Base-by-base conservation (phyloP, 2,113 vertebrate genomes). In the Percina caprodes region DNA sequence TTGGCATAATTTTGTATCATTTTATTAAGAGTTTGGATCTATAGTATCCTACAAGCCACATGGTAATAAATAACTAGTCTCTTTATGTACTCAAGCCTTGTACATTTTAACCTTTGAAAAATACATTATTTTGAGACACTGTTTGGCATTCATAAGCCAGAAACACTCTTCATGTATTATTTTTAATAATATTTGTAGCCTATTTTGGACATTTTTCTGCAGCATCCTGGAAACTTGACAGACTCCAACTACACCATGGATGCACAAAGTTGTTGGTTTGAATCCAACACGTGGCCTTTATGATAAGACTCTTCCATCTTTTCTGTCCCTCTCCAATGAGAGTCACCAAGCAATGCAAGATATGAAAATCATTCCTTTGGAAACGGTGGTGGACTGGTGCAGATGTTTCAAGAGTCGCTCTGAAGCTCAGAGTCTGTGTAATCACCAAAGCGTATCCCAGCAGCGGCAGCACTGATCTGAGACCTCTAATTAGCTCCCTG, bases 401-500 rank as follows among this genome's bases (percentile, higher is more conserved):
- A 83, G 74, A 84, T 88, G 83, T 82, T 89, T 69, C 42, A 18
- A 33, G 75, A 77, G 80, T 80, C 72, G 76, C 83, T 69, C 33
- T 74, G 81, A 81, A 82, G 71, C 82, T 68, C 0, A 5, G 56
- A 67, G 69, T 69, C 56, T 77, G 77, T 66, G 65, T 23, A 69
- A 78, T 69, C 78, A 82, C 79, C 72, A 74, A 45, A 79, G 81
- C 83, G 82, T 76, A 77, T 85, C 84, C n/a, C 77, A 13, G 82
- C 82, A 10, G 72, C 58, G 6, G 69, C 87, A 13, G 84, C 88
- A 75, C 86, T 87, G 85, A 90, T 88, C 85, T 86, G 88, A 92
- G 83, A 88, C 83, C 88, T 85, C 63, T 92, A 92, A 92, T 89
- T 78, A 90, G 85, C 83, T 92, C 87, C 87, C 87, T 2, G 61